Evolutionary conservation across 2,888 invertebrate genomes (phyloP), one percentile per base, ranked within the genome.

Genomic region (Archips crataeganus): DNA sequence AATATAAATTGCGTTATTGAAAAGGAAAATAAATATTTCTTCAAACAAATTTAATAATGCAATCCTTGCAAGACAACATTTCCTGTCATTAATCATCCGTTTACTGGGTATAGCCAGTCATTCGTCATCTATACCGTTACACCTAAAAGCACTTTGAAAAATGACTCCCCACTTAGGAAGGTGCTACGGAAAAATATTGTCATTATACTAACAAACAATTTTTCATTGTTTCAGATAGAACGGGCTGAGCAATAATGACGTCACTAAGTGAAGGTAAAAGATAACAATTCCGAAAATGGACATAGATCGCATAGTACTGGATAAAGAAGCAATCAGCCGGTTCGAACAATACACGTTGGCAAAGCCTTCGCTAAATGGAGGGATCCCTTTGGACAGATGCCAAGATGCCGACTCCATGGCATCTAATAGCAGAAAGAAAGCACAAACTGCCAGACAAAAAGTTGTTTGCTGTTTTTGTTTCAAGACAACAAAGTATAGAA

Each of bases 391-490:
- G 90, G 95, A 95, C 80, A 91, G 93, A 85, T 94, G 94, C 91
- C 95, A 95, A 89, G 95, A 95, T 84, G 90, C 84, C 80, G 95
- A 94, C 84, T 93, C 93, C 68, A 89, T 92, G 89, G 91, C 87
- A 84, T 94, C 94, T 81, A 94, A 92, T 84, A 93, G 92, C 82
- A 92, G 91, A 86, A 95, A 94, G 84, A 90, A 87, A 87, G 85
- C 89, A 79, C 94, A 94, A 89, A 92, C 87, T 83, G 84, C 93
- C 74, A 89, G 93, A 78, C 94, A 95, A 85, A 95, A 95, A 90
- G 91, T 94, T 81, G 87, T 94, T 84, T 95, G 95, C 82, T 95
- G 95, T 82, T 94, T 95, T 90, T 95, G 95, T 87, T 94, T 94
- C 85, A 95, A 95, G 90, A 95, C 95, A 80, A 95, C 95, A 47